Conservation (phyloP, 1,140 invertebrate genomes). For the Oscheius sp. region DNA sequence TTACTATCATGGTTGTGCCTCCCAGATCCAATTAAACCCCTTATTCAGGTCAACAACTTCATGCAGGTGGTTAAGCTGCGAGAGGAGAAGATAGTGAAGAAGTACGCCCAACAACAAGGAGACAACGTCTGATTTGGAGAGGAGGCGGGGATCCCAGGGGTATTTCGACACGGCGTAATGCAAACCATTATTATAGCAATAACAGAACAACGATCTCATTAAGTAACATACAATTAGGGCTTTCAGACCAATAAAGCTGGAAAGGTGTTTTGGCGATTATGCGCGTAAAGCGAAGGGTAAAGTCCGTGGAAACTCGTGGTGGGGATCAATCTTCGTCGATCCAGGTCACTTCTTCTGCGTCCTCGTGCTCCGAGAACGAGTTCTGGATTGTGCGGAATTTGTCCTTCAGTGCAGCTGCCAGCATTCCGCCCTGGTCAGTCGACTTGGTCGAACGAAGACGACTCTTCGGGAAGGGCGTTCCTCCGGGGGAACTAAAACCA, state of each 20-base stretch:
- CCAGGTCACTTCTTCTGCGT: not conserved
- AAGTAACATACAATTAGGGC: too few relatives aligned
- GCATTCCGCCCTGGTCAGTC: not conserved
- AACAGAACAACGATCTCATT: too few relatives aligned
- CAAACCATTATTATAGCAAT: too few relatives aligned
- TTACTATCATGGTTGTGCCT: conserved; percentile 59
- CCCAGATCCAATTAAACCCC: too few relatives aligned
- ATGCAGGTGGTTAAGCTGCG: conserved; percentile 59
- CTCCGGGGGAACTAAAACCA: not conserved
- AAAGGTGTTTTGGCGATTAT: too few relatives aligned
- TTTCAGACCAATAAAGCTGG: too few relatives aligned
- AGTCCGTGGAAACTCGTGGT: not conserved
- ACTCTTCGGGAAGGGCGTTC: not conserved
- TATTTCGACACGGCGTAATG: too few relatives aligned
- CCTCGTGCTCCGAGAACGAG: not conserved
- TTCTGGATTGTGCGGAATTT: not conserved
- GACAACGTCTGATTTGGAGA: conserved; percentile 6
- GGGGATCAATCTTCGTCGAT: not conserved
- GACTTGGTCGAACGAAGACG: not conserved
- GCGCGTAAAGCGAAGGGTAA: not conserved
- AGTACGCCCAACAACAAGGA: conserved; percentile 20
- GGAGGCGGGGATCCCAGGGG: too few relatives aligned
- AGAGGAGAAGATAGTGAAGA: conserved; percentile 60
- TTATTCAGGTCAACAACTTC: conserved; percentile 59
- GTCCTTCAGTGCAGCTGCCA: not conserved